Percentiles rank a stretch among this genome's conserved stretches.
Conservation (phyloP, 2,888 invertebrate genomes). For the Dryobotodes eremita region DNA sequence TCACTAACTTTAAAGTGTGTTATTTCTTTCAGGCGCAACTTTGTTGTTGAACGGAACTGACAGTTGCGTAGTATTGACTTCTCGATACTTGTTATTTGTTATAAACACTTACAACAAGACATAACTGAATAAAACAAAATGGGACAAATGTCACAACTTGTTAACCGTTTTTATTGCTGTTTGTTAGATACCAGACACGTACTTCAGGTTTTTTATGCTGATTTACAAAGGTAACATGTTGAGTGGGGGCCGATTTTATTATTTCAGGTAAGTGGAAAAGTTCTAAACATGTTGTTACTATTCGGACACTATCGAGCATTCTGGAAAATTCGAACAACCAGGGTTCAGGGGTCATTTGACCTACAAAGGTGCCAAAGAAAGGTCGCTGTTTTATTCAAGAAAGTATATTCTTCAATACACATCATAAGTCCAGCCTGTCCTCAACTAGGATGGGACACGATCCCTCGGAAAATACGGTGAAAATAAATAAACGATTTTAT, state of each 20-base stretch:
- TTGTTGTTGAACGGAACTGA: slow-evolving; percentile 81
- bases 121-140: slow-evolving; percentile 62
- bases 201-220: slow-evolving; percentile 13
- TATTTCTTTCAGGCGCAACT: slow-evolving; percentile 85
- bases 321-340: slow-evolving; percentile 8
- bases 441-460: slow-evolving; percentile 15
- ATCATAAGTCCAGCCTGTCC: slow-evolving; percentile 25
- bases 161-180: slow-evolving; percentile 49
- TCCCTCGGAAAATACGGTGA: slow-evolving; percentile 31
- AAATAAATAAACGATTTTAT: slow-evolving; percentile 66
- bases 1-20: slow-evolving; percentile 88
- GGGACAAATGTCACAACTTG: slow-evolving; percentile 49
- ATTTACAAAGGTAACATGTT: slow-evolving; percentile 14
- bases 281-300: slow-evolving; percentile 15
- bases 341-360: slow-evolving; percentile 19
- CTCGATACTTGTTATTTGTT: slow-evolving; percentile 73
- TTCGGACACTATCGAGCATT: slow-evolving; percentile 5
- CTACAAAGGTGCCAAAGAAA: slow-evolving; percentile 28
- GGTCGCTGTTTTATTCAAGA: slow-evolving; percentile 24
- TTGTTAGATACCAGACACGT: slow-evolving; percentile 33
- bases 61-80: slow-evolving; percentile 81
- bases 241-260: slow-evolving; percentile 19
- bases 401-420: slow-evolving; percentile 26
- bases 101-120: slow-evolving; percentile 61
- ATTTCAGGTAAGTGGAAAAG: slow-evolving; percentile 21